Evolutionary conservation across 2,113 vertebrate species (phyloP).

Genomic region (Parus major): DNA sequence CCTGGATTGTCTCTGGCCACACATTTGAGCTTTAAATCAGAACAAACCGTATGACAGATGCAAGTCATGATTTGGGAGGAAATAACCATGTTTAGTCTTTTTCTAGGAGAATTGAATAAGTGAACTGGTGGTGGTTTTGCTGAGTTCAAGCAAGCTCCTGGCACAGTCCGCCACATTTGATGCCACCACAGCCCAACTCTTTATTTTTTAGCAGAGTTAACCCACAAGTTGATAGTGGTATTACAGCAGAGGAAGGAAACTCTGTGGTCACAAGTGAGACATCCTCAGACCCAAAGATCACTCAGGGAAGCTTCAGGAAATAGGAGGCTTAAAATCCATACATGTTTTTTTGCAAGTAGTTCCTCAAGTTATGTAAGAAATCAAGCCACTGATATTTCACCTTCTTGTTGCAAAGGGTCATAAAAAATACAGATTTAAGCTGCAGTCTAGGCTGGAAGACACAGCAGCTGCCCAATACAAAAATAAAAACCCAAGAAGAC

Average conservation of each 20-base stretch:
- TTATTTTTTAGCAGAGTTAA: background rate
- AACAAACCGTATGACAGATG: background rate
- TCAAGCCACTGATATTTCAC: background rate
- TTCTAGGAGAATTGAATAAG: background rate
- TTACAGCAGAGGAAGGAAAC: background rate
- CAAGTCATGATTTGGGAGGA: background rate
- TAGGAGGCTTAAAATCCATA: background rate
- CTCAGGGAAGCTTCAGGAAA: background rate
- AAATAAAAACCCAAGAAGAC: background rate
- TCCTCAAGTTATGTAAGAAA: background rate
- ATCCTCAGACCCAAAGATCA: background rate
- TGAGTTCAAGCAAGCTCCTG: background rate
- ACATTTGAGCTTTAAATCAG: accelerated
- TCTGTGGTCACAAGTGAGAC: background rate
- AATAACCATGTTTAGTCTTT: background rate
- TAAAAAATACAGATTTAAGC: background rate
- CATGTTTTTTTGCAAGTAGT: background rate
- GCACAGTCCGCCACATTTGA: accelerated
- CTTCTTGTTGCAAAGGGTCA: background rate
- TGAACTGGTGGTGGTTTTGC: background rate
- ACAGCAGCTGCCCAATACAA: background rate
- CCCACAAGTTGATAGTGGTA: background rate
- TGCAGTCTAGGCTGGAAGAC: background rate
- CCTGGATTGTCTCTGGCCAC: background rate
- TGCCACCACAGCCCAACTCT: background rate